Evolutionary conservation across 1,140 invertebrate species (phyloP).

Genomic region (Apis cerana): DNA sequence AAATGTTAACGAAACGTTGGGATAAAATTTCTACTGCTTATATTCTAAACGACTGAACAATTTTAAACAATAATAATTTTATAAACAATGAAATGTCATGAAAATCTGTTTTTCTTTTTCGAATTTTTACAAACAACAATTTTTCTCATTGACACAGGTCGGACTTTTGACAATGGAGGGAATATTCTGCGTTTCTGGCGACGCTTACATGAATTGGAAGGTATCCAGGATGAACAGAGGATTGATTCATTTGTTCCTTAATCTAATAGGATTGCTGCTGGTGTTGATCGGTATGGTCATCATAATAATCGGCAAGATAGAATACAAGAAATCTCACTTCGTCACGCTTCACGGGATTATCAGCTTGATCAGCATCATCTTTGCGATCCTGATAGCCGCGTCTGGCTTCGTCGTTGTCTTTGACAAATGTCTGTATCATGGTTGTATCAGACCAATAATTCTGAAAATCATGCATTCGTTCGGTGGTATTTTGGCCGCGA

Average conservation of each 20-base stretch:
- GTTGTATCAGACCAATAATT: constrained; percentile 65
- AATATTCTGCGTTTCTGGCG: constrained; percentile 75
- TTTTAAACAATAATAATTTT: too few relatives aligned
- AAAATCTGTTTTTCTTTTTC: too few relatives aligned
- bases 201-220: constrained; percentile 65
- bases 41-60: too few relatives aligned
- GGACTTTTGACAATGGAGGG: constrained; percentile 73
- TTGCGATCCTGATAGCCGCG: constrained; percentile 56
- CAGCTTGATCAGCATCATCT: constrained; percentile 70
- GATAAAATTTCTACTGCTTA: too few relatives aligned
- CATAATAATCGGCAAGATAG: constrained; percentile 73
- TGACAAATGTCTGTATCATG: constrained; percentile 75
- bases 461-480: constrained; percentile 75
- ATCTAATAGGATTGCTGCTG: constrained; percentile 66
- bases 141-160: constrained; percentile 58
- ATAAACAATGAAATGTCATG: neutral
- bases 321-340: constrained; percentile 65
- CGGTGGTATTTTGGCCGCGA: constrained; percentile 69
- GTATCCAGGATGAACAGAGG: constrained; percentile 65
- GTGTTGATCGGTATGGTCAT: constrained; percentile 72
- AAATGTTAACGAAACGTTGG: too few relatives aligned
- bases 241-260: constrained; percentile 75
- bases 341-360: constrained; percentile 69
- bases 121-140: neutral
- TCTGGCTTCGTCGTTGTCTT: constrained; percentile 76